Conservation (phyloP, 2,888 invertebrate genomes). For the Nymphalis urticae region DNA sequence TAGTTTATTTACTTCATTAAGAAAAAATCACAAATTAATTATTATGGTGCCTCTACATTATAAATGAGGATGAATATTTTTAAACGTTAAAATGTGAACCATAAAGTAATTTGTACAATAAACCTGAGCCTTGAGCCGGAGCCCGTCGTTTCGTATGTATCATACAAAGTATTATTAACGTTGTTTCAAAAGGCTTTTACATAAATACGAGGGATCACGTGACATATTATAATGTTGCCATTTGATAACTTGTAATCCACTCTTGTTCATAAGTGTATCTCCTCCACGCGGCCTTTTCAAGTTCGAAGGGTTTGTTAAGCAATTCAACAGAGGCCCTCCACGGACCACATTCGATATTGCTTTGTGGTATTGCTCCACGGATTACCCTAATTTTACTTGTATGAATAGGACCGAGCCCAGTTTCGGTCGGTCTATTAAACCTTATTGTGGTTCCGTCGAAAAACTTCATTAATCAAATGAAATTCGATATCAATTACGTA, state of each 20-base stretch:
- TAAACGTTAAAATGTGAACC: no score
- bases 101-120: no score
- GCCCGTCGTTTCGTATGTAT: no score
- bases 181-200: no score
- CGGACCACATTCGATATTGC: constrained; percentile 7
- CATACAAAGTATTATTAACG: no score
- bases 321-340: not conserved
- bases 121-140: no score
- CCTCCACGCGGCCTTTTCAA: not conserved
- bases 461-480: constrained; percentile 2
- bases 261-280: not conserved
- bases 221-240: no score
- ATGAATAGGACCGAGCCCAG: constrained; percentile 6
- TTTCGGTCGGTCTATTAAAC: not conserved
- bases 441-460: not conserved
- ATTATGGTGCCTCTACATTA: no score
- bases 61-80: no score
- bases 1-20: no score
- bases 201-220: no score
- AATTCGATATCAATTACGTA: not conserved
- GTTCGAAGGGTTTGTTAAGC: constrained; percentile 11
- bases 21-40: no score
- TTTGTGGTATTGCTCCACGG: constrained; percentile 7
- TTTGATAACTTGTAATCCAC: not conserved
- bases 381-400: constrained; percentile 10